These are phyloP conservation scores for Epinotia ramella DNA, from an alignment of 2,888 invertebrate genomes.

Conservation along the genomic window DNA sequence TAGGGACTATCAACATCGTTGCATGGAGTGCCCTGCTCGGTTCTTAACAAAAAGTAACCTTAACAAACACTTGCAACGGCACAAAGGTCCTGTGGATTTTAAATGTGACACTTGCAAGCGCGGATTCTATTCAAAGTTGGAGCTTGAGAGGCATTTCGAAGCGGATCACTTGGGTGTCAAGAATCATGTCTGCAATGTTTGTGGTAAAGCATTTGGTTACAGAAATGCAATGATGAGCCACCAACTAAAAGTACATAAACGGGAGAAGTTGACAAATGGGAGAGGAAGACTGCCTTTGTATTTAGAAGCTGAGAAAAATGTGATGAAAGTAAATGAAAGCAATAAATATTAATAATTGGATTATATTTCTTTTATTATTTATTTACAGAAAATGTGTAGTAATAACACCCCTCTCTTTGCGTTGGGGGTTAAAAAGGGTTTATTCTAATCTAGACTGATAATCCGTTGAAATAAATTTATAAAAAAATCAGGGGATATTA, in stretches of 20 bases:
- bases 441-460: neutral
- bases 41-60: constrained; percentile 63
- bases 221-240: constrained; percentile 57
- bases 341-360: neutral
- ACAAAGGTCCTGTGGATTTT: constrained; percentile 46
- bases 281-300: constrained; percentile 53
- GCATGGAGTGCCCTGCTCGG: constrained; percentile 56
- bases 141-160: constrained; percentile 53
- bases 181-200: constrained; percentile 57
- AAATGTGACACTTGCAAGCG: constrained; percentile 46
- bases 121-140: constrained; percentile 46
- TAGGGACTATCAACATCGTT: constrained; percentile 60
- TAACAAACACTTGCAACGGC: constrained; percentile 54
- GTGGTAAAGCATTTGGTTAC: constrained; percentile 57
- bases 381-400: neutral
- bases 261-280: constrained; percentile 50
- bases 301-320: constrained; percentile 47
- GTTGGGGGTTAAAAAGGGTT: neutral
- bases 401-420: too few relatives aligned
- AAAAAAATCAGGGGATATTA: too few relatives aligned
- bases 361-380: neutral
- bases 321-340: constrained; percentile 9
- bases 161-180: constrained; percentile 53
- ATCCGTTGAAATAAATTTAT: neutral
- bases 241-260: constrained; percentile 58